Evolutionary conservation across 2,797 vertebrate genomes (phyloP).

Genomic region (Furcifer pardalis): DNA sequence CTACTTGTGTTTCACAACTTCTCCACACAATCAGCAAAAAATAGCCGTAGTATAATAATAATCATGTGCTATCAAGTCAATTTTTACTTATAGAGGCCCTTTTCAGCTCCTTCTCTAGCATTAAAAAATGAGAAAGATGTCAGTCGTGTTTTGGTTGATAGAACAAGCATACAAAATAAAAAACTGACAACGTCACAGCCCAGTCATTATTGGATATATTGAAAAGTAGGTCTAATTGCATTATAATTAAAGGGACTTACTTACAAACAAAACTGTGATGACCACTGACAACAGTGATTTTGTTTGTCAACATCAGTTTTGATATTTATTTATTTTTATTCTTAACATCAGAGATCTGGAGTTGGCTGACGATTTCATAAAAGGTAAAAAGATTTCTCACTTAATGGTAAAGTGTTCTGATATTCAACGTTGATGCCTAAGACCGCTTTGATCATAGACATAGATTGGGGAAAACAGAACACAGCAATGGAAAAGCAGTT

Average conservation of each 20-base stretch:
- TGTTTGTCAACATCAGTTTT: background rate
- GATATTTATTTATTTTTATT: background rate
- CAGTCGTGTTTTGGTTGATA: background rate
- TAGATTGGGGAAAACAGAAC: background rate
- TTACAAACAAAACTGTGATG: background rate
- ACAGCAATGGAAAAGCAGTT: conserved; percentile 3
- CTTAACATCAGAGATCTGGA: background rate
- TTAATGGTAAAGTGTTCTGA: background rate
- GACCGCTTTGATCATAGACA: background rate
- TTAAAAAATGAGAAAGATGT: background rate
- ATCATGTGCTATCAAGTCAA: no score
- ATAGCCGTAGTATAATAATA: background rate
- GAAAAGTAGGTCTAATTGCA: background rate
- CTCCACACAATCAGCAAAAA: background rate
- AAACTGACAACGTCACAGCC: background rate
- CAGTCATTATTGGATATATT: background rate
- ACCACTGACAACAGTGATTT: background rate
- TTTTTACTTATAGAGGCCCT: no score
- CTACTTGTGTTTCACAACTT: background rate
- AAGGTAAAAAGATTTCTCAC: background rate
- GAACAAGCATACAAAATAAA: background rate
- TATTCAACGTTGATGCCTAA: conserved; percentile 2
- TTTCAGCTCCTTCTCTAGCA: no score
- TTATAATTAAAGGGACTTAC: background rate
- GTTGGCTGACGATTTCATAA: background rate